A percentile compares a stretch with the other conserved stretches of the same genome.
These are phyloP conservation scores for Spilosoma lubricipeda DNA, from an alignment of 2,888 invertebrate genomes.

Conservation along the genomic window DNA sequence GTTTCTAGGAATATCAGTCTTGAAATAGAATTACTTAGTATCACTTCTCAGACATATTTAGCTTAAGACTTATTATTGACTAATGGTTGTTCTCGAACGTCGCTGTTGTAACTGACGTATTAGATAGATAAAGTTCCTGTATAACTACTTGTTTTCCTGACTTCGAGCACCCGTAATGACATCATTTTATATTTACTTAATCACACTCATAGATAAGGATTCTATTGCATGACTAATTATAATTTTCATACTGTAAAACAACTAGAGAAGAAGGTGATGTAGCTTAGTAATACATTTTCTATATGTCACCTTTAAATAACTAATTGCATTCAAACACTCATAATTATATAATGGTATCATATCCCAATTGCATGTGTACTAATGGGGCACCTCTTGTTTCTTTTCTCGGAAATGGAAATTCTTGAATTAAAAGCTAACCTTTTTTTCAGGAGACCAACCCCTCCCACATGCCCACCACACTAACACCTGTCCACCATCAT, in stretches of 20 bases:
- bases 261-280: background rate
- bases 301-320: background rate
- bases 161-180: background rate
- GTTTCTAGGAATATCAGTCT: slow-evolving; percentile 27
- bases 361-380: background rate
- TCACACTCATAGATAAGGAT: background rate
- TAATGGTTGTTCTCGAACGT: background rate
- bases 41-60: background rate
- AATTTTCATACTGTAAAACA: background rate
- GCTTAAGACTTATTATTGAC: background rate
- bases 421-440: background rate
- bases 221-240: background rate
- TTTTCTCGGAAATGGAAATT: background rate
- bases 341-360: too few relatives aligned
- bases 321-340: background rate
- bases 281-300: background rate
- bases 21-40: background rate
- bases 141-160: background rate
- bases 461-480: too few relatives aligned
- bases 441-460: too few relatives aligned
- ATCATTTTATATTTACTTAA: background rate
- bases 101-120: background rate
- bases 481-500: too few relatives aligned
- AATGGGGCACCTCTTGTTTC: background rate
- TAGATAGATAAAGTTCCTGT: background rate